Base-by-base conservation (phyloP, 2,888 invertebrate genomes). In the Drosophila fungiperda region DNA sequence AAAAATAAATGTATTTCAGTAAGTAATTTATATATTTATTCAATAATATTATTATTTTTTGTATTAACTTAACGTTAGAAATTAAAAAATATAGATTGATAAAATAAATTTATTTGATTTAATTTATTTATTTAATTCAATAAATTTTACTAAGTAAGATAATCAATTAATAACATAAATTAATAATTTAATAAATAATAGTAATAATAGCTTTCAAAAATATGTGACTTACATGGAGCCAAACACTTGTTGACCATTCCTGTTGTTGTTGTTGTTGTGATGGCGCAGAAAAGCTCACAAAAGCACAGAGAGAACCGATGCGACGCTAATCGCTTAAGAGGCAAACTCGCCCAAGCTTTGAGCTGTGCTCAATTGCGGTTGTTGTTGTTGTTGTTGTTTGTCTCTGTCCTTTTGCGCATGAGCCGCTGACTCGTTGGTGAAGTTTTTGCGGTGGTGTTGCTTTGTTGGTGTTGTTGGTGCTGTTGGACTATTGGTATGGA, bases 351-450 rank as follows among this genome's bases (percentile, higher is more conserved):
- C 49, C 53, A 66, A 80, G 77, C 64, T 64, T 26, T 35, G 20
- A 60, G 40, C 61, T 49, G 20, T 52, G 65, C 78, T 71, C 67
- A 36, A 42, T 62, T 60, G 55, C 50, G 33, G 52, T 42, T 55
- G 60, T 48, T 48, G 53, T 45, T 63, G 40, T 17, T 23, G 26
- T 45, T 61, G 23, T 15, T 29, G 68, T 48, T 52, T 50, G 11
- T 45, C 20, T 69, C 82, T 68, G 84, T 87, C 87, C 82, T 87
- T 80, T 87, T 70, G 77, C 70, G 70, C 70, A 63, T 70, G 80
- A 67, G 80, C 68, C 53, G 65, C 50, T 57, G 67, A 81, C 71
- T 80, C 67, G 90, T 86, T 85, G 90, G 90, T 85, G 85, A 86
- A 85, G 90, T 88, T 79, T 78, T 23, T 35, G 57, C 29, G 57